Conservation (phyloP, 2,113 vertebrate species). For the Thalassarche chlororhynchos region DNA sequence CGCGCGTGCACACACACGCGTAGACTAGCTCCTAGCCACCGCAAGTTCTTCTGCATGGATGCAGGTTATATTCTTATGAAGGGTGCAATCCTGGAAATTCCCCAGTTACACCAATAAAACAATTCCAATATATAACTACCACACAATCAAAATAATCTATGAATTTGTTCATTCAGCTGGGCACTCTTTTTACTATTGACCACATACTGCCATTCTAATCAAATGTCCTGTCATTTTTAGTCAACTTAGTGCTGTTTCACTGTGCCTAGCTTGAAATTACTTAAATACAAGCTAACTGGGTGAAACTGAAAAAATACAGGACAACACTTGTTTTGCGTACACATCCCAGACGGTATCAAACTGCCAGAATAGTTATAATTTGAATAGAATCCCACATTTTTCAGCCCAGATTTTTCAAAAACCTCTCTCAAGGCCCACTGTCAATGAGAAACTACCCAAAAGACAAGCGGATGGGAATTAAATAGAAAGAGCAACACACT, state of each 20-base stretch:
- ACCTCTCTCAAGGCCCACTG: not conserved
- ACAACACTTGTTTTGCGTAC: not conserved
- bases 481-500: not conserved
- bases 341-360: not conserved
- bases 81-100: not conserved
- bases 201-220: not conserved
- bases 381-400: not conserved
- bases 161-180: not conserved
- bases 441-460: not conserved
- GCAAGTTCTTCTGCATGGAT: not conserved
- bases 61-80: not conserved
- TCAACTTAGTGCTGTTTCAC: not conserved
- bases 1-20: not conserved
- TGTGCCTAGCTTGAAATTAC: not conserved
- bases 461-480: not conserved
- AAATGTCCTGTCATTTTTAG: not conserved
- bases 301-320: not conserved
- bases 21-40: fast-evolving
- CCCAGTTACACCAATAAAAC: not conserved
- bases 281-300: not conserved
- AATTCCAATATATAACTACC: not conserved
- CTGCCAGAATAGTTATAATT: not conserved
- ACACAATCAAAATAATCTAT: not conserved
- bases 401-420: not conserved
- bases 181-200: not conserved